These are phyloP conservation scores for Ochlodes sylvanus DNA, from an alignment of 2,888 invertebrate species.

Conservation along the genomic window DNA sequence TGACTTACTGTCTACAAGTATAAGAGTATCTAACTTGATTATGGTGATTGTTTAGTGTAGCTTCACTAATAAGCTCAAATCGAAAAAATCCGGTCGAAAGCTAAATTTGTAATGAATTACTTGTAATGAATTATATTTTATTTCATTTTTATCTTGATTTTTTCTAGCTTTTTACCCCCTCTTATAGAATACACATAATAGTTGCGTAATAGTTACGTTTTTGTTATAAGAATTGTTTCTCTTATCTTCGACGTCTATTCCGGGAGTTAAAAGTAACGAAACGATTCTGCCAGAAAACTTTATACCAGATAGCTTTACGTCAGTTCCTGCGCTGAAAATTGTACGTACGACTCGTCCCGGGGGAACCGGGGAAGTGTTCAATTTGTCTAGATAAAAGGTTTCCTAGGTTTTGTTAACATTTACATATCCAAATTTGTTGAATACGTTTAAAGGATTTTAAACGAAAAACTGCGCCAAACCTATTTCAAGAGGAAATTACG, in stretches of 20 bases:
- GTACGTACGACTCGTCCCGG: slow-evolving; percentile 23
- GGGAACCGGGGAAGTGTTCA: slow-evolving; percentile 25
- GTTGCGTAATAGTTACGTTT: too few species aligned
- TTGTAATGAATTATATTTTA: too few species aligned
- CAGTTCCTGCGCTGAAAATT: slow-evolving; percentile 12
- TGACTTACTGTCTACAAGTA: too few species aligned
- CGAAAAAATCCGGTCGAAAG: too few species aligned
- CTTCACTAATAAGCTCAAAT: too few species aligned
- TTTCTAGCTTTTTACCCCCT: too few species aligned
- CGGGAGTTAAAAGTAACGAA: background rate
- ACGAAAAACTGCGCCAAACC: background rate
- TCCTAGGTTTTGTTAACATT: slow-evolving; percentile 24
- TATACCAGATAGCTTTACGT: slow-evolving; percentile 12
- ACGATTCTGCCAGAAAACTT: slow-evolving; percentile 30
- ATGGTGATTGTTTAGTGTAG: too few species aligned
- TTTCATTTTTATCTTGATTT: too few species aligned
- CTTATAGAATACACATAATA: too few species aligned
- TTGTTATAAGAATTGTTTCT: background rate
- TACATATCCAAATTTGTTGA: slow-evolving; percentile 21
- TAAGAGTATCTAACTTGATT: too few species aligned
- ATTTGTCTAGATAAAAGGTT: slow-evolving; percentile 38
- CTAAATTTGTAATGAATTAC: too few species aligned
- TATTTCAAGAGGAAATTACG: too few species aligned
- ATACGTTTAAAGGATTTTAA: background rate
- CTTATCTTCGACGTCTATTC: background rate